Base-by-base conservation (phyloP, 2,113 vertebrate species). In the Hylia prasina region DNA sequence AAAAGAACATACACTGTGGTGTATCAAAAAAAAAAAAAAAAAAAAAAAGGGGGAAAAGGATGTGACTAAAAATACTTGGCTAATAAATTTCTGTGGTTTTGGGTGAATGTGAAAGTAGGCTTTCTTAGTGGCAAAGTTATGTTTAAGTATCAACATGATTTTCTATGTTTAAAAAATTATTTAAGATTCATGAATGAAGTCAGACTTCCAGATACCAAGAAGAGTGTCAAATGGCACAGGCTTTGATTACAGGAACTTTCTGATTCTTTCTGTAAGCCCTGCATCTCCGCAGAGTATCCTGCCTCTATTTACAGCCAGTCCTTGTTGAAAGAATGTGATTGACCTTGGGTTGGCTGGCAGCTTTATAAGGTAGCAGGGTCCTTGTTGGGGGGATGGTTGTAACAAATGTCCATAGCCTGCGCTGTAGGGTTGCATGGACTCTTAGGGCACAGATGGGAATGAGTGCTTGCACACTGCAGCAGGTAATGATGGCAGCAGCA, bases 391-490 rank as follows among this genome's bases (percentile, higher is more conserved):
- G 2, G 0, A 20, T 1, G 10, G 16, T 82, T 85, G 17, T 70
- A 57, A 23, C 27, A 57, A 48, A 60, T 3, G 5, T 68, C 45
- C 3, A 0, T 16, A 76, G 51, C 10, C 73, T 65, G 11, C 0
- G 0, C 71, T 48, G 35, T 4, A 2, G 27, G 2, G 5, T n/a
- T 58, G 25, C 5, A 4, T 12, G 3, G 35, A 14, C 45, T 77
- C 13, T 24, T 15, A 12, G 0, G 0, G 3, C 35, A 21, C 30
- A 0, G 30, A 3, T 18, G 28, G 2, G 2, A 50, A 14, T 0
- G 0, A 53, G 56, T 2, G 1, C 20, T 71, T 56, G 44, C 25
- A 4, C 20, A 15, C 61, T 28, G 1, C 6, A 79, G 76, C 22
- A 20, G 37, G 25, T 82, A 8, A 35, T 4, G 54, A 15, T 37